These are phyloP conservation scores for Columba janthina DNA, from an alignment of 2,113 vertebrate species.

Conservation along the genomic window DNA sequence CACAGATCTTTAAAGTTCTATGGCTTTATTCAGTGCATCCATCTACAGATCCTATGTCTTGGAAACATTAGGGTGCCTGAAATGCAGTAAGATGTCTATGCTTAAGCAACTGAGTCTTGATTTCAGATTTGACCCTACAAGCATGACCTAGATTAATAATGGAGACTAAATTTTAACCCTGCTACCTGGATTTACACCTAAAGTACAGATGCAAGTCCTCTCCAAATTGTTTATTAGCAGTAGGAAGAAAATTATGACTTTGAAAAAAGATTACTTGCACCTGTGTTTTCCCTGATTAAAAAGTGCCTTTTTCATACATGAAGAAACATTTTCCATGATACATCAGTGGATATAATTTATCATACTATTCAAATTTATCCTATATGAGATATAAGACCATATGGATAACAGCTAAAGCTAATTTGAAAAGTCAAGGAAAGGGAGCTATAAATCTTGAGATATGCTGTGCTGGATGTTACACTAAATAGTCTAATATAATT, in stretches of 20 bases:
- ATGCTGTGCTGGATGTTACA: conserved; percentile 4
- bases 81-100: not conserved
- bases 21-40: not conserved
- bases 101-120: not conserved
- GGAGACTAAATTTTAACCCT: not conserved
- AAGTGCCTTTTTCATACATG: not conserved
- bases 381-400: conserved; percentile 32
- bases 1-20: not conserved
- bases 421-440: conserved; percentile 20
- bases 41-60: not conserved
- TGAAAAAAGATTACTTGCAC: not conserved
- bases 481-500: not conserved
- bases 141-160: not conserved
- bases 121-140: not conserved
- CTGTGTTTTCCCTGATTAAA: not conserved
- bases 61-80: not conserved
- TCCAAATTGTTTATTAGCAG: not conserved
- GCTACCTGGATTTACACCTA: not conserved
- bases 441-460: conserved; percentile 39
- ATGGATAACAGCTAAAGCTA: conserved; percentile 9
- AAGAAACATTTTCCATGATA: conserved; percentile 11
- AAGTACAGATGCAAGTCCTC: not conserved
- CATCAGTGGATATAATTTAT: conserved; percentile 8
- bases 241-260: not conserved
- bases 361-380: conserved; percentile 25